Percentiles rank a stretch among this genome's conserved stretches.
Evolutionary conservation across 2,113 vertebrate genomes (phyloP).

Genomic region (Grus americana): DNA sequence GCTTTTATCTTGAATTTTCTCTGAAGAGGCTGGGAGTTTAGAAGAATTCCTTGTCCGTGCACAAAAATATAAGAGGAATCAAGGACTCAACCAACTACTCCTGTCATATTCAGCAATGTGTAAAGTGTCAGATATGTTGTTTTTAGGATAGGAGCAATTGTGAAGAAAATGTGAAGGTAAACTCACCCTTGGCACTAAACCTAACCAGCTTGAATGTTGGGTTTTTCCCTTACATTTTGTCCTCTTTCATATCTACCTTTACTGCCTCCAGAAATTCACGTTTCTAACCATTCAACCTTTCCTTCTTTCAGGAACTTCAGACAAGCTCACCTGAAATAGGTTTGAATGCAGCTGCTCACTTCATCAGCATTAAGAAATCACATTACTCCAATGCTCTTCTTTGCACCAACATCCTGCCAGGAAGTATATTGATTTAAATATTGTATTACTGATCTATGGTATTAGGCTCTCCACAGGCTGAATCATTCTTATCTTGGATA

Average conservation of each 20-base stretch:
- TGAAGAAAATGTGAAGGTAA: neutral
- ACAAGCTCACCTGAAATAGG: neutral
- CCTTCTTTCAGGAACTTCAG: neutral
- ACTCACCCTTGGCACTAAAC: neutral
- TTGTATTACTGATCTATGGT: slow-evolving; percentile 17
- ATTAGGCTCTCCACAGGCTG: neutral
- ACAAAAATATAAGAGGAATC: neutral
- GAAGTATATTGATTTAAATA: slow-evolving; percentile 58
- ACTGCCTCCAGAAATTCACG: neutral
- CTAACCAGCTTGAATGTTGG: neutral
- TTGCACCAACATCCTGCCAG: slow-evolving; percentile 13
- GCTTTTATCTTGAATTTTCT: neutral
- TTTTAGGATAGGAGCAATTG: neutral
- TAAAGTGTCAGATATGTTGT: neutral
- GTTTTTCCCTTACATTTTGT: neutral
- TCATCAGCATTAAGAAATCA: neutral
- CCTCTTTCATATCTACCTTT: neutral
- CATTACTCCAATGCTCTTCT: neutral
- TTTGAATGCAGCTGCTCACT: slow-evolving; percentile 5
- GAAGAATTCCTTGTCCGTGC: neutral
- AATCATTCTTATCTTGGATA: neutral
- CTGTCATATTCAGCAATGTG: neutral
- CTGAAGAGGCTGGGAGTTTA: neutral
- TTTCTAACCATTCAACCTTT: neutral
- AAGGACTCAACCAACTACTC: neutral